Evolutionary conservation across 2,797 vertebrate species (phyloP).

Genomic region (Labroides dimidiatus): DNA sequence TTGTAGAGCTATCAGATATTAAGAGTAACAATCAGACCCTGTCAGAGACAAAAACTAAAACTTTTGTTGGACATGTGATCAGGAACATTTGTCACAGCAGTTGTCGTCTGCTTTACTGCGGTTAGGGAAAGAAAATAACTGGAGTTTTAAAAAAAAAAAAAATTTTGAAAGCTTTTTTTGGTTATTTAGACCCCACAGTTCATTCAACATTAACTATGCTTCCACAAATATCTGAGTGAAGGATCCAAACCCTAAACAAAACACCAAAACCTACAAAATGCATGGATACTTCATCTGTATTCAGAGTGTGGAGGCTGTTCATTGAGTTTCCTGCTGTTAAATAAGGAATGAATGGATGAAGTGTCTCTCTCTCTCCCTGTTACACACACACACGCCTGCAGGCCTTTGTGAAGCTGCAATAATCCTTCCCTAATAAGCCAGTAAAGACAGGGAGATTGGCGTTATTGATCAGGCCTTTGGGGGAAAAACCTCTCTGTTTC

Average conservation of each 20-base stretch:
- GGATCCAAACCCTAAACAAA: neutral
- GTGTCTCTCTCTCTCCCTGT: slow-evolving; percentile 1
- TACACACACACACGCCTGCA: slow-evolving; percentile 12
- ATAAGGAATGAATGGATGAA: slow-evolving; percentile 43
- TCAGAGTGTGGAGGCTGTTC: slow-evolving; percentile 20
- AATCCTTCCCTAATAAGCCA: slow-evolving; percentile 65
- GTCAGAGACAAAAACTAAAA: too few relatives aligned
- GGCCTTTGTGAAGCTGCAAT: slow-evolving; percentile 39
- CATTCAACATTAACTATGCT: too few relatives aligned
- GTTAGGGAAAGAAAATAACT: too few relatives aligned
- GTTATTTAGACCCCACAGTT: too few relatives aligned
- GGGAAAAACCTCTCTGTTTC: slow-evolving; percentile 48
- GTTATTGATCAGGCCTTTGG: slow-evolving; percentile 60
- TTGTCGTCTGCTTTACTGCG: too few relatives aligned
- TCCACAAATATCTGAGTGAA: too few relatives aligned
- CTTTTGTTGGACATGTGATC: too few relatives aligned
- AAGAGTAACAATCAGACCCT: too few relatives aligned
- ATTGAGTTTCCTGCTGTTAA: slow-evolving; percentile 37
- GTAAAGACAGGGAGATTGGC: slow-evolving; percentile 59
- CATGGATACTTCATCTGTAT: neutral
- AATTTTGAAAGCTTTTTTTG: too few relatives aligned
- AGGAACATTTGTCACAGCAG: too few relatives aligned
- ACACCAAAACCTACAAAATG: neutral
- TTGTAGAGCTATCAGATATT: too few relatives aligned
- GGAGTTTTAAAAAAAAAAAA: too few relatives aligned